Evolutionary conservation across 2,888 invertebrate species (phyloP), one percentile per base, ranked within the genome.

Genomic region (Drosophila infuscata): DNA sequence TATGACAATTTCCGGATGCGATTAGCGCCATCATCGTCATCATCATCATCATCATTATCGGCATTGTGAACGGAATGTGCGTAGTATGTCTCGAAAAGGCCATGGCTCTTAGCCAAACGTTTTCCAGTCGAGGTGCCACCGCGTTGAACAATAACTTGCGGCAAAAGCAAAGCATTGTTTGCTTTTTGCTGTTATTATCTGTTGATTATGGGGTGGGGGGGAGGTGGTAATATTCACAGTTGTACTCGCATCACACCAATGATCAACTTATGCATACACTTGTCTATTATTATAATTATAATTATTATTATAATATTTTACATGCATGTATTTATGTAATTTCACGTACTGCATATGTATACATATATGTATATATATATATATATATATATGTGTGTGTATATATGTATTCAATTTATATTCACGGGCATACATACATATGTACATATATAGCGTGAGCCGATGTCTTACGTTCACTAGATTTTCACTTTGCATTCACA

Each of bases 401-500:
- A 57, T 61, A 25, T 30, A 36, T 35, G 12, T 41, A 41, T 71
- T 41, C 32, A 60, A 59, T 58, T 53, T 49, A 64, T 33, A 58
- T 62, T 59, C 51, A 62, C 56, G 56, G 38, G 29, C 17, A 36
- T 36, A n/a, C 9, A 12, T 30, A 63, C 32, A 66, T 76, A 62
- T 67, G 29, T 48, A 25, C 8, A 12, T 48, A 66, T 56, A 73
- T 82, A 67, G 76, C 72, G 64, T 80, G 80, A 54, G 66, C 25
- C 57, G 53, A 41, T 36, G 52, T 65, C 60, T 66, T 61, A 57
- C 71, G 74, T 74, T 82, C 62, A 79, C 61, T 62, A 58, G 69
- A 82, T 82, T 82, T 83, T 88, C 86, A 83, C 83, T 88, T 80
- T 77, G 80, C 83, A 80, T 86, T 80, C 86, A 83, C 89, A 78